Conservation (phyloP, 2,797 vertebrate genomes). For the Channallabes apus region DNA sequence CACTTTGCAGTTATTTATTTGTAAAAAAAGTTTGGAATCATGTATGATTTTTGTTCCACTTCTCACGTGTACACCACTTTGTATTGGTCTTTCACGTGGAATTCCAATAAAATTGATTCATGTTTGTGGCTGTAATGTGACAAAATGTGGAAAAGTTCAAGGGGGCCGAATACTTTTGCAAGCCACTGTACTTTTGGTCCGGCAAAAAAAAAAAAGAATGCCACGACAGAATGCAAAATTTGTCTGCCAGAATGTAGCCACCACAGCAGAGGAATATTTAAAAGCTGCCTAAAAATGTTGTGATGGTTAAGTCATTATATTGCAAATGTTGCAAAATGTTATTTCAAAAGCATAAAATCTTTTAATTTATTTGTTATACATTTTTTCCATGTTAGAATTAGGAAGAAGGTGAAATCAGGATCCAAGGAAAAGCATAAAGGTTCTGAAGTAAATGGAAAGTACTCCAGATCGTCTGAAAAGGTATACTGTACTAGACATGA, state of each 20-base stretch:
- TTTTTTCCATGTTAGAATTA: constrained; percentile 25
- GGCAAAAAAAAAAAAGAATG: no score
- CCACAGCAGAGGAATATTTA: background rate
- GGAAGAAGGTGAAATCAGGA: constrained; percentile 26
- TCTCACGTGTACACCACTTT: no score
- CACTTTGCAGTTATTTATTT: no score
- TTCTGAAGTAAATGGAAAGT: constrained; percentile 25
- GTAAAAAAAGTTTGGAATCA: no score
- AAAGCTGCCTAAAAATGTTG: background rate
- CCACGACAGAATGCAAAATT: no score
- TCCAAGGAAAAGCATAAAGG: constrained; percentile 27
- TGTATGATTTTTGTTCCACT: no score
- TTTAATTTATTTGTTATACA: no score
- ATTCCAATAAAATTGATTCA: no score
- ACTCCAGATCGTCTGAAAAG: constrained; percentile 39
- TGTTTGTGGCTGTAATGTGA: no score
- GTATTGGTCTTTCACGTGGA: no score
- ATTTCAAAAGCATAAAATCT: background rate
- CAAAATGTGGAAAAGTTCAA: no score
- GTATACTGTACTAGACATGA: constrained; percentile 31
- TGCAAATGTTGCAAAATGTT: background rate
- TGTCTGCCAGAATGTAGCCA: background rate
- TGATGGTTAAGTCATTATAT: background rate
- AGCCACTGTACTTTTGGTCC: background rate
- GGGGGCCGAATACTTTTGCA: no score